These are phyloP conservation scores for Drosophila rufa DNA, from an alignment of 1,140 invertebrate genomes.

Conservation along the genomic window DNA sequence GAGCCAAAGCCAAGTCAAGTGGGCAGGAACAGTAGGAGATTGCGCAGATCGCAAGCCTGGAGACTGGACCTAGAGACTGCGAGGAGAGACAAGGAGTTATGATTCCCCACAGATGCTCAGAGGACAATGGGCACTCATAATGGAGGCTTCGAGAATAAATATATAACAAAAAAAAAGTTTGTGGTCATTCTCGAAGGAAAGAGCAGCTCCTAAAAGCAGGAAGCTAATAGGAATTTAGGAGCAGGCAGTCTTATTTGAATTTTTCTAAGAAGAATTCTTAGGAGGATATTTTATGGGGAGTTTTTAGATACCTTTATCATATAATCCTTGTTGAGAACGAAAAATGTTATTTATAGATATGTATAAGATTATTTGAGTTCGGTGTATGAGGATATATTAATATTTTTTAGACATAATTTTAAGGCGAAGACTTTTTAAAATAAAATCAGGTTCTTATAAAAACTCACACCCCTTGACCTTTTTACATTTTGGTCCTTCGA, in stretches of 20 bases:
- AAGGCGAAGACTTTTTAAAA: no score
- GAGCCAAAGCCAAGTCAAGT: slow-evolving; percentile 45
- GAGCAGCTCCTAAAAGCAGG: background rate
- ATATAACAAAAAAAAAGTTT: background rate
- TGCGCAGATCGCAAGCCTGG: slow-evolving; percentile 10
- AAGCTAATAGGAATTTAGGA: background rate
- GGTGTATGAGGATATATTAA: no score
- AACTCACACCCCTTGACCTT: no score
- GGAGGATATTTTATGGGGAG: no score
- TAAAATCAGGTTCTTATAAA: no score
- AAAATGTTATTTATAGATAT: no score
- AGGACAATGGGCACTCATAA: slow-evolving; percentile 44
- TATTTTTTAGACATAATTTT: no score
- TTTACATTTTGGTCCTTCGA: no score
- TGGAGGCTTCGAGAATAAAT: slow-evolving; percentile 18
- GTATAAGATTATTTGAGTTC: no score
- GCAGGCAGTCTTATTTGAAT: background rate
- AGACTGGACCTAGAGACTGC: background rate
- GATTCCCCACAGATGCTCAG: slow-evolving; percentile 37
- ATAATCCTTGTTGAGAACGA: no score
- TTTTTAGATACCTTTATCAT: background rate
- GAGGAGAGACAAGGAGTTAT: slow-evolving; percentile 32
- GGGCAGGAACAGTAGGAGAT: slow-evolving; percentile 54
- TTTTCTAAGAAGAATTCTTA: background rate
- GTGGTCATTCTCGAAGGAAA: background rate